phyloP scores from a whole-genome alignment of 2,797 vertebrate genomes.

The Orientallactaga sibirica region DNA sequence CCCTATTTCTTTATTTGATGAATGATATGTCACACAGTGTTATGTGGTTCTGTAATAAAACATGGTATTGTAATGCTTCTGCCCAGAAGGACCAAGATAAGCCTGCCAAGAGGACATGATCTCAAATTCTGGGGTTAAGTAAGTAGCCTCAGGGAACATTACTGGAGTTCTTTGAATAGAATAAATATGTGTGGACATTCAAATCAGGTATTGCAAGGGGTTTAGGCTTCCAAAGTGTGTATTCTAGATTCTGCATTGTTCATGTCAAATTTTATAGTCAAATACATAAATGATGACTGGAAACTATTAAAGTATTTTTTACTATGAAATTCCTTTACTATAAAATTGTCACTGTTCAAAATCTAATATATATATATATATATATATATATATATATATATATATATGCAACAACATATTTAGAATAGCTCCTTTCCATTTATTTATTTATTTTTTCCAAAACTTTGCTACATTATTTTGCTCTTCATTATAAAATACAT shows the following conservation, averaged over 20 bases:
- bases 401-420: not conserved
- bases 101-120: slow-evolving; percentile 71
- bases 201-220: slow-evolving; percentile 31
- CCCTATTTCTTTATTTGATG: slow-evolving; percentile 80
- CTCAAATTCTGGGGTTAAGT: slow-evolving; percentile 70
- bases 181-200: slow-evolving; percentile 57
- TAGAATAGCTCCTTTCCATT: not conserved
- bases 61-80: slow-evolving; percentile 72
- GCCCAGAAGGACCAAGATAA: slow-evolving; percentile 74
- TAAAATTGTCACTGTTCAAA: too few relatives aligned
- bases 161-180: slow-evolving; percentile 48
- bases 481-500: not conserved
- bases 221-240: slow-evolving; percentile 43
- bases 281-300: not conserved
- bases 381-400: too few relatives aligned
- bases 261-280: slow-evolving; percentile 46
- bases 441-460: too few relatives aligned
- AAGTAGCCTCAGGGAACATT: slow-evolving; percentile 37
- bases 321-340: not conserved
- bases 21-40: slow-evolving; percentile 81
- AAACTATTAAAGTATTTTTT: slow-evolving; percentile 13
- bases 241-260: slow-evolving; percentile 20
- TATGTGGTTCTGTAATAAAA: slow-evolving; percentile 70
- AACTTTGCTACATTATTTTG: not conserved
- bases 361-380: too few relatives aligned